These are phyloP conservation scores for Ifrita kowaldi DNA, from an alignment of 2,113 vertebrate species.

Conservation along the genomic window DNA sequence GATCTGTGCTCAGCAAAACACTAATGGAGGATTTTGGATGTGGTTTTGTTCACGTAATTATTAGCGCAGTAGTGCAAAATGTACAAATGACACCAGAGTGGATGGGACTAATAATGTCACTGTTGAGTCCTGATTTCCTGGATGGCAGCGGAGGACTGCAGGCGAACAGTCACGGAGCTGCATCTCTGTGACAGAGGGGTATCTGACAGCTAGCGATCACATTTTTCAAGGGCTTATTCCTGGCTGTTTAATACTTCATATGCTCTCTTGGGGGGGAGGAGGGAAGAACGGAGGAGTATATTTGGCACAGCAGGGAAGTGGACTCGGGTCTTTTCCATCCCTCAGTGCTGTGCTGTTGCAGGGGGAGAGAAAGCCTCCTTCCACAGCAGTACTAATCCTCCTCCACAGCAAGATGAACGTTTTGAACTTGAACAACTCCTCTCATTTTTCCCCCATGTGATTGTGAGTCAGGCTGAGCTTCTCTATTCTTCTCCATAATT, in stretches of 20 bases:
- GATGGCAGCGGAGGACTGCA: not conserved
- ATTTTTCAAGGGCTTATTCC: slow-evolving; percentile 46
- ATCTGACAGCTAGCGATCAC: slow-evolving; percentile 33
- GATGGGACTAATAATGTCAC: not conserved
- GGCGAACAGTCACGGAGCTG: not conserved
- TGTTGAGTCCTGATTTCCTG: not conserved
- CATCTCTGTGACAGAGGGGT: not conserved
- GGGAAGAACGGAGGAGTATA: slow-evolving; percentile 47
- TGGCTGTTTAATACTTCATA: slow-evolving; percentile 27
- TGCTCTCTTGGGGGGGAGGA: slow-evolving; percentile 41
- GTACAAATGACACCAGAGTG: not conserved
- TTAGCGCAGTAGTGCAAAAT: not conserved
- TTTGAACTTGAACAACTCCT: slow-evolving; percentile 65
- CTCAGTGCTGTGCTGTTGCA: slow-evolving; percentile 26
- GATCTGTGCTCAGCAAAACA: not conserved
- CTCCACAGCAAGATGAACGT: slow-evolving; percentile 54
- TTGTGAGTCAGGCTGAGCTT: slow-evolving; percentile 64
- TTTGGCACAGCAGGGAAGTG: slow-evolving; percentile 49
- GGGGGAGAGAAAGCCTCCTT: slow-evolving; percentile 32
- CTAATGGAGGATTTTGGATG: not conserved
- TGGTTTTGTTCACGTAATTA: not conserved
- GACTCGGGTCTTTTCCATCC: slow-evolving; percentile 51
- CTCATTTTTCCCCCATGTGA: slow-evolving; percentile 67
- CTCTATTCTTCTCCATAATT: slow-evolving; percentile 71
- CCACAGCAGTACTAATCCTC: slow-evolving; percentile 52